phyloP scores from a whole-genome alignment of 2,888 invertebrate genomes.

The Leucoptera coffeella region DNA sequence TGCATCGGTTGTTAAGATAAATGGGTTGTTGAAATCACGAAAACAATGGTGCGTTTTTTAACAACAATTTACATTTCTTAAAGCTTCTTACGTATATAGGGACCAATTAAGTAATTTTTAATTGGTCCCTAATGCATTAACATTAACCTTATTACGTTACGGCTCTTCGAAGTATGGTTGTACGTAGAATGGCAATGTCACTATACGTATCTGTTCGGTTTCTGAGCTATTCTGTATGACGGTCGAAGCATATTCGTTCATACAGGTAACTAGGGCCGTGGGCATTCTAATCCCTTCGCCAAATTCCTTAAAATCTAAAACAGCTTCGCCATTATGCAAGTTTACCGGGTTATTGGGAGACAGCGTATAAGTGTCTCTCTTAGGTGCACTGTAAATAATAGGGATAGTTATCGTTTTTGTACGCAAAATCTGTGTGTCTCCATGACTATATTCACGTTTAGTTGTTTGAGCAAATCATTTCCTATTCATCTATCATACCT shows the following conservation, averaged over 20 bases:
- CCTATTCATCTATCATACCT: conserved; percentile 5
- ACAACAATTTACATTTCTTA: conserved; percentile 5
- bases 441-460: conserved; percentile 1
- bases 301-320: not conserved
- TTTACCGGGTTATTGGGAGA: not conserved
- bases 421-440: not conserved
- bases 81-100: conserved; percentile 5
- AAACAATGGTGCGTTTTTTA: conserved; percentile 4
- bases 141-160: too few relatives aligned
- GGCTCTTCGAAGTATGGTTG: too few relatives aligned
- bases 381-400: not conserved
- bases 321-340: not conserved
- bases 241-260: not conserved
- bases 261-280: not conserved
- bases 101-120: not conserved
- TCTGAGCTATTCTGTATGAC: conserved; percentile 1
- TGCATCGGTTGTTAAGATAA: conserved; percentile 12
- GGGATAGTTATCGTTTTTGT: conserved; percentile 1
- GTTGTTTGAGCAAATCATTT: conserved; percentile 3
- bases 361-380: not conserved
- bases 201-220: too few relatives aligned
- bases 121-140: too few relatives aligned
- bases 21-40: conserved; percentile 9
- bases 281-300: not conserved
- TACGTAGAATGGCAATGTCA: too few relatives aligned